Base-by-base conservation (phyloP, 2,888 invertebrate species). In the Dasypolia templi region DNA sequence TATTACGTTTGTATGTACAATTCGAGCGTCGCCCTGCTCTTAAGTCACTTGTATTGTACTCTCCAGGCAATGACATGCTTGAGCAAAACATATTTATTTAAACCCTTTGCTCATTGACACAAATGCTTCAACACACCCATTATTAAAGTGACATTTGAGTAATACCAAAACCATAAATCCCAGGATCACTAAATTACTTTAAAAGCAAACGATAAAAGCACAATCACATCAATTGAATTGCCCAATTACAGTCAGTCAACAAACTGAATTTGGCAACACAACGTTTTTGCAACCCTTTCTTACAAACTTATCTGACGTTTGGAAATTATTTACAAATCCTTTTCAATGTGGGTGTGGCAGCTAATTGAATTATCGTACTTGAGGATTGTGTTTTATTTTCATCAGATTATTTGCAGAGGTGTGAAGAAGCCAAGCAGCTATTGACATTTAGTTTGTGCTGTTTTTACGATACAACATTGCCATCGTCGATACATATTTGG, bases 221-320 rank as follows among this genome's bases (percentile, higher is more conserved):
- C 83, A 79, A 77, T 87, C 81, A 84, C 84, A 81, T 84, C 77
- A 85, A 85, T 87, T 81, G 79, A 67, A 83, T 85, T 86, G 77
- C 79, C 77, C 81, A 79, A 87, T 85, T 78, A 75, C 46, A 65
- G 29, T 32, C 72, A 86, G 82, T 84, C 86, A 87, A 69, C 77
- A 70, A 84, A 73, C 81, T 56, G 65, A n/a, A 68, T 86, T 77
- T 62, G 56, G 65, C 72, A 87, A 85, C 75, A n/a, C 58, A 14
- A 35, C 14, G 63, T 67, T 83, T 83, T 82, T 84, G 86, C 82
- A 79, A 77, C 80, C 76, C 68, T 79, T 80, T 83, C 69, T 62
- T 55, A 56, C 79, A 11, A 53, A 63, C 49, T 80, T 81, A 79
- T 76, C 83, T 78, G 65, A 56, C 51, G 51, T 86, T 80, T 62